Evolutionary conservation across 1,140 invertebrate species (phyloP), one percentile per base, ranked within the genome.

Genomic region (Papilio glaucus): DNA sequence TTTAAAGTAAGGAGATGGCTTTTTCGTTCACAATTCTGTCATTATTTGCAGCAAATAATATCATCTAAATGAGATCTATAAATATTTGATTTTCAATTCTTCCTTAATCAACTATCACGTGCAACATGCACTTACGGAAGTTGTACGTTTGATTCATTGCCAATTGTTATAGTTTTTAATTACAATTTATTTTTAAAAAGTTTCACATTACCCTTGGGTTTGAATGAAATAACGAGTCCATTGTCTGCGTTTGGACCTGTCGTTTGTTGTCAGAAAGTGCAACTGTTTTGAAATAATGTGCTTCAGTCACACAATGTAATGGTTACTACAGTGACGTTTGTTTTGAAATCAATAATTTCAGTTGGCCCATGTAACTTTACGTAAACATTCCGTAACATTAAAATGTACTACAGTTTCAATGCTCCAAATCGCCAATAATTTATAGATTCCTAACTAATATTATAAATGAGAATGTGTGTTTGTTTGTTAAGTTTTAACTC

Each of bases 131-230:
- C 13, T 41, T 4, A 41, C 10, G 39, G 12, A 13, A 41, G 1
- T 41, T 41, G 39, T 41, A 41, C 39, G 1, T 41, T 41, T 41
- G 10, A 41, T n/a, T 41, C 39, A n/a, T 41, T n/a, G 39, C 13
- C 0, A 41, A 41, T 41, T 41, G 12, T 41, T 41, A 1, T 41
- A 4, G 13, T 41, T 13, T 39, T 41, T 41, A 41, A 41, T 13
- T 13, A 41, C 10, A 41, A 41, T 13, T 41, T 13, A n/a, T 41
- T 41, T n/a, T 4, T 13, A 13, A 41, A 41, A 41, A 33, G 29
- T 4, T 41, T 41, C 39, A 41, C 39, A 41, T 45, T 45, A 45
- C n/a, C n/a, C 42, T 45, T 45, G 42, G n/a, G n/a, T 45, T 45
- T 18, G 42, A 33, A 33, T 33, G 6, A 33, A 6, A 33, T 45